These are phyloP conservation scores for Trypoxylus dichotomus DNA, from an alignment of 1,140 invertebrate species.

Conservation along the genomic window DNA sequence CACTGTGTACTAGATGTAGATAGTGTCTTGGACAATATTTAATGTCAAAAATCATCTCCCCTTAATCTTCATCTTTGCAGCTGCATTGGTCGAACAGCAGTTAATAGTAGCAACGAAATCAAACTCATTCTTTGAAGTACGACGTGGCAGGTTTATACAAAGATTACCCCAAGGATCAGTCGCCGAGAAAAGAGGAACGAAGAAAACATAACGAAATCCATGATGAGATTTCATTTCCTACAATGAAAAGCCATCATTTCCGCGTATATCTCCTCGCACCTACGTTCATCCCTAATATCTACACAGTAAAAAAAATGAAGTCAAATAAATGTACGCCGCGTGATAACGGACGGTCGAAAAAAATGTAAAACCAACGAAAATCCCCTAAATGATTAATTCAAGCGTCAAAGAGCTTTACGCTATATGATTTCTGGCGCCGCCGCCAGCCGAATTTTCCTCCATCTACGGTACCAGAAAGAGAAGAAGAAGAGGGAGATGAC, in stretches of 20 bases:
- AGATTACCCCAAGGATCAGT: no score
- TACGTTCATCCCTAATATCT: background rate
- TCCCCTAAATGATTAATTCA: slow-evolving; percentile 25
- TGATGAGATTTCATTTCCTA: background rate
- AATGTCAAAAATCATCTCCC: no score
- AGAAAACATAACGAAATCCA: no score
- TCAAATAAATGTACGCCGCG: slow-evolving; percentile 5
- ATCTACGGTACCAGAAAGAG: background rate
- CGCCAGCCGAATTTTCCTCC: background rate
- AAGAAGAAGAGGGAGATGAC: background rate
- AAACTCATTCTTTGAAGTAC: no score
- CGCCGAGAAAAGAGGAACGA: no score
- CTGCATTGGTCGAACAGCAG: no score
- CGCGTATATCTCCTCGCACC: background rate
- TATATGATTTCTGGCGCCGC: background rate
- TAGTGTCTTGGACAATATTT: no score
- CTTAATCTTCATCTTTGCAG: no score
- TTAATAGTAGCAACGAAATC: no score
- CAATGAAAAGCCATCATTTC: slow-evolving; percentile 18
- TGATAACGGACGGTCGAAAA: background rate
- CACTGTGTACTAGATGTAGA: no score
- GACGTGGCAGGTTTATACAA: no score
- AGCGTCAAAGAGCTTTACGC: background rate
- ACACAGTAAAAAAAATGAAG: background rate
- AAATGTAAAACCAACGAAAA: slow-evolving; percentile 13